Conservation (phyloP, 2,888 invertebrate species). For the Sarcophaga rosellei region DNA sequence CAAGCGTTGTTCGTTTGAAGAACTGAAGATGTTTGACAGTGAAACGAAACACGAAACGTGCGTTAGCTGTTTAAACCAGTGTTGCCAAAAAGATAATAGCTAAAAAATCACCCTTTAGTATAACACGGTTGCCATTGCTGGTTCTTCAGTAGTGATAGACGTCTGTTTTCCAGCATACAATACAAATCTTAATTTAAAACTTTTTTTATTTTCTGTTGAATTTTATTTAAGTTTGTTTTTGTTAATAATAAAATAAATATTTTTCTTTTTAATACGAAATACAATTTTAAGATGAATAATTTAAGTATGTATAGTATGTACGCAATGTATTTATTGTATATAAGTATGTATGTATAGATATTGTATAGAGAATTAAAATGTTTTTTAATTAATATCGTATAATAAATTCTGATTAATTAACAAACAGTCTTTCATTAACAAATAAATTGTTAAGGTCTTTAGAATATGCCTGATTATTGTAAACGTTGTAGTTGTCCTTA, state of each 20-base stretch:
- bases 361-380: constrained; percentile 21
- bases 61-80: too few species aligned
- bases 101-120: too few species aligned
- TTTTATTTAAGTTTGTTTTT: background rate
- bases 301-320: background rate
- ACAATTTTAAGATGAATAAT: constrained; percentile 12
- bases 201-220: too few species aligned
- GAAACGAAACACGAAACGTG: too few species aligned
- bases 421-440: constrained; percentile 29
- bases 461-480: constrained; percentile 25
- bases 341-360: background rate
- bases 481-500: background rate
- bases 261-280: constrained; percentile 24
- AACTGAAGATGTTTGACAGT: too few species aligned
- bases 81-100: too few species aligned
- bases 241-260: background rate
- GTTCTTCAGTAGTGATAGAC: too few species aligned
- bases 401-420: constrained; percentile 31
- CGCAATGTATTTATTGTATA: too few species aligned
- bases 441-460: constrained; percentile 16
- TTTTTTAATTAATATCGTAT: background rate
- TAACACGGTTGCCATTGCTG: too few species aligned
- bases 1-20: too few species aligned
- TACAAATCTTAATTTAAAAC: too few species aligned
- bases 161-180: too few species aligned